These are phyloP conservation scores for Enteromius afrohamiltoni DNA, from an alignment of 2,797 vertebrate species.

Conservation along the genomic window DNA sequence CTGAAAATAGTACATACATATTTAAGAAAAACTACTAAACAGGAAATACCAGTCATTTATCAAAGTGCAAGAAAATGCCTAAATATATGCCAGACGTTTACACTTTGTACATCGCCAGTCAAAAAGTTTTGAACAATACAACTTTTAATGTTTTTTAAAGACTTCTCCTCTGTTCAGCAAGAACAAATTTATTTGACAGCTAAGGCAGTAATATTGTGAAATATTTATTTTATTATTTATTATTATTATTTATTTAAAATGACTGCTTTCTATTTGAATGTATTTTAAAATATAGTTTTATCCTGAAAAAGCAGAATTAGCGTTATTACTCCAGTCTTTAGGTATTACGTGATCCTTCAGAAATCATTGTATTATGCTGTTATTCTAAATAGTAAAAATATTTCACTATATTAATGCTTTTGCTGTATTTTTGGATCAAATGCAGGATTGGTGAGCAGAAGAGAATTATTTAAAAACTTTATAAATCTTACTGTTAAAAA, in stretches of 20 bases:
- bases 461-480: background rate
- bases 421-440: background rate
- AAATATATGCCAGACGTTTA: background rate
- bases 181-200: background rate
- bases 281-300: background rate
- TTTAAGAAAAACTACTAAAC: background rate
- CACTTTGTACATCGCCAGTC: conserved; percentile 11
- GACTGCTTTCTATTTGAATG: background rate
- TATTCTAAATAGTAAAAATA: background rate
- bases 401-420: background rate
- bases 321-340: background rate
- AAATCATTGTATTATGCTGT: background rate
- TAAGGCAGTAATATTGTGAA: no score
- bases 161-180: no score
- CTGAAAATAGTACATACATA: background rate
- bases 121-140: no score
- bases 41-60: background rate
- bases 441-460: background rate
- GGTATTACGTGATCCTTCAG: background rate
- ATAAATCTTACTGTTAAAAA: background rate
- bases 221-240: background rate
- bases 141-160: no score
- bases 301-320: background rate
- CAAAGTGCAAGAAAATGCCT: background rate
- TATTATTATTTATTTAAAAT: background rate